Evolutionary conservation across 2,888 invertebrate genomes (phyloP).

Genomic region (Calameuta filiformis): DNA sequence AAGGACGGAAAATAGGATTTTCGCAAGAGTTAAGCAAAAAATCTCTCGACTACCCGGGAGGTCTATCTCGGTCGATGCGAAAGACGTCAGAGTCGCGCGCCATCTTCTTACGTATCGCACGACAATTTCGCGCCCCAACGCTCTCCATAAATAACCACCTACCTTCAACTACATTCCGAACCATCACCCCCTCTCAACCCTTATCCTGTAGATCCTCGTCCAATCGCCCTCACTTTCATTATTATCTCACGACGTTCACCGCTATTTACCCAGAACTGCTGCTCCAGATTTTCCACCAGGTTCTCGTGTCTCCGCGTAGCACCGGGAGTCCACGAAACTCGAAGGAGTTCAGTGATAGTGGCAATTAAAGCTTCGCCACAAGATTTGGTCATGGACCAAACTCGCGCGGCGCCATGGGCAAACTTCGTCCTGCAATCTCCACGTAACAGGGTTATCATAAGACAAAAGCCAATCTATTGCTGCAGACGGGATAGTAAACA

Average conservation of each 20-base stretch:
- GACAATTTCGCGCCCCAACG: constrained; percentile 42
- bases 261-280: background rate
- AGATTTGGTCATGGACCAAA: background rate
- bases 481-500: background rate
- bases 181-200: constrained; percentile 16
- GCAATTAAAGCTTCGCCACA: background rate
- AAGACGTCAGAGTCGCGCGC: constrained; percentile 8
- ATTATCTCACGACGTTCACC: constrained; percentile 4
- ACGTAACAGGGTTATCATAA: background rate
- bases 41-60: background rate
- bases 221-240: constrained; percentile 17
- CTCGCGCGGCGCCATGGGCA: background rate
- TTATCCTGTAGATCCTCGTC: background rate
- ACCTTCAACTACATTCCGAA: constrained; percentile 12
- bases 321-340: background rate
- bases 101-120: background rate
- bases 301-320: background rate
- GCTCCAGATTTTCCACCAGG: background rate
- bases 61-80: background rate
- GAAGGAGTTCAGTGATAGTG: background rate
- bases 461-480: background rate
- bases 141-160: constrained; percentile 36
- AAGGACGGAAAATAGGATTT: background rate
- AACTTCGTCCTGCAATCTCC: background rate
- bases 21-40: background rate